These are phyloP conservation scores for Petaurus breviceps DNA, from an alignment of 2,113 vertebrate genomes.

Conservation along the genomic window DNA sequence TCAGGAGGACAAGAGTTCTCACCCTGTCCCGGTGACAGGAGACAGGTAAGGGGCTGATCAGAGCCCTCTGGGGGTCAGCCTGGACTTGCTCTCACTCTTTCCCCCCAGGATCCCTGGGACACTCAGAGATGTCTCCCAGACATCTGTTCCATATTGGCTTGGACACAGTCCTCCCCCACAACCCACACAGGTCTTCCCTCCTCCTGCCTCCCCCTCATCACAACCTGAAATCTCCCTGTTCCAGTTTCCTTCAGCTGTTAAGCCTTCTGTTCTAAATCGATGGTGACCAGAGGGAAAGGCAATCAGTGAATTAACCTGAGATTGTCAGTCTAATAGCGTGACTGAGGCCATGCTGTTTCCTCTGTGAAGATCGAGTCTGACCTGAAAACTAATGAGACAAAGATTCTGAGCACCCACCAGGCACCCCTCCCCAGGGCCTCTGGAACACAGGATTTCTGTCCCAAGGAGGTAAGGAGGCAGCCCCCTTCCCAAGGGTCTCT, in stretches of 20 bases:
- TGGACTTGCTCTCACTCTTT: background rate
- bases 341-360: slow-evolving; percentile 8
- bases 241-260: slow-evolving; percentile 38
- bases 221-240: slow-evolving; percentile 33
- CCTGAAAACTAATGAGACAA: slow-evolving; percentile 33
- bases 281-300: slow-evolving; percentile 30
- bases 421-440: background rate
- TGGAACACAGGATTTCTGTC: background rate
- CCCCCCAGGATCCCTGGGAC: background rate
- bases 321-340: slow-evolving; percentile 59
- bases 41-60: too few relatives aligned
- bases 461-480: background rate
- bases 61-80: too few relatives aligned
- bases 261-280: slow-evolving; percentile 36
- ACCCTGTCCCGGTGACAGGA: background rate
- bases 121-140: background rate
- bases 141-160: background rate
- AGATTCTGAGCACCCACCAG: slow-evolving; percentile 24
- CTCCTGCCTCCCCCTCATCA: background rate
- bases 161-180: slow-evolving; percentile 3
- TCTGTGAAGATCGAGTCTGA: slow-evolving; percentile 37
- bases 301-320: slow-evolving; percentile 54
- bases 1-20: background rate
- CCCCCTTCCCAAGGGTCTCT: background rate
- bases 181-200: background rate